phyloP scores from a whole-genome alignment of 2,797 vertebrate genomes.

The Eremophila alpestris region DNA sequence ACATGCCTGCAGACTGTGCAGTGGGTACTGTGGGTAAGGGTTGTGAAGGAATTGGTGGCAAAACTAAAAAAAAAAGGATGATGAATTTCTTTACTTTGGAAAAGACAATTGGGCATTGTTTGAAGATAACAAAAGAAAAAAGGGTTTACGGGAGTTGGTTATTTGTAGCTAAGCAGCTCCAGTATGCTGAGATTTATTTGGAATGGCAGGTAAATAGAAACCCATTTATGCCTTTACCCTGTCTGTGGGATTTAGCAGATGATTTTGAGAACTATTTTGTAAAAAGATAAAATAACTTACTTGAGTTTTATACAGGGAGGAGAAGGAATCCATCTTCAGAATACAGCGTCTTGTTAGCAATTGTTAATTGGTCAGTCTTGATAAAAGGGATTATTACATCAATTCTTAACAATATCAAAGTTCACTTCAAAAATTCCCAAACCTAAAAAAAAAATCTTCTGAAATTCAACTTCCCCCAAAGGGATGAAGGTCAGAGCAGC shows the following conservation, averaged over 20 bases:
- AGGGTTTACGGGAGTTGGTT: background rate
- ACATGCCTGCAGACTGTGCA: background rate
- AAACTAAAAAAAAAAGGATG: background rate
- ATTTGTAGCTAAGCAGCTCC: background rate
- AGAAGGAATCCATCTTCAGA: background rate
- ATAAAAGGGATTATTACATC: background rate
- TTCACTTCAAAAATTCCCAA: background rate
- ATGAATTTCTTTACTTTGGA: background rate
- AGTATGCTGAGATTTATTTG: background rate
- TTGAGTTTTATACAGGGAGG: background rate
- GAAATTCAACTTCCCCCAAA: background rate
- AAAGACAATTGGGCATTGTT: background rate
- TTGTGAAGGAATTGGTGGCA: background rate
- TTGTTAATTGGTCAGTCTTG: background rate
- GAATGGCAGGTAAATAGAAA: background rate
- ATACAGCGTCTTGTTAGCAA: background rate
- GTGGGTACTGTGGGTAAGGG: background rate
- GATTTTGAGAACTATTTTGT: slow-evolving; percentile 6
- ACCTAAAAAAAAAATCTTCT: background rate
- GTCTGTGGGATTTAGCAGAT: background rate
- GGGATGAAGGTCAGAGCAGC: background rate
- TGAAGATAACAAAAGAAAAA: background rate
- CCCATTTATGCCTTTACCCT: background rate
- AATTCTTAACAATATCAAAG: background rate
- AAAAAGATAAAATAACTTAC: background rate